A percentile compares a stretch with the other conserved stretches of the same genome.
Conservation (phyloP, 2,797 vertebrate genomes). For the Melanotaenia nigrans region DNA sequence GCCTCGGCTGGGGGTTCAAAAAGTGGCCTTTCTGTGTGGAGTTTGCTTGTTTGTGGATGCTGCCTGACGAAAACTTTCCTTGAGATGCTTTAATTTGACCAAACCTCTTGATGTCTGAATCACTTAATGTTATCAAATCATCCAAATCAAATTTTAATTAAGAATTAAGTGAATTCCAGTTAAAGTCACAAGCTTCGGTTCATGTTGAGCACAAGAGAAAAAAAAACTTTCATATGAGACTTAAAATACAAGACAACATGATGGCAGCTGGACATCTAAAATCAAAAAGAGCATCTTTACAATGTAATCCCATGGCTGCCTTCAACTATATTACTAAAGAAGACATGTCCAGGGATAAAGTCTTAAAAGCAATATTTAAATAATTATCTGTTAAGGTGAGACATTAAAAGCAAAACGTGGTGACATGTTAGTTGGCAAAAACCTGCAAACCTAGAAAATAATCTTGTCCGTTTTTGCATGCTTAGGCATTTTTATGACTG, state of each 20-base stretch:
- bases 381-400: background rate
- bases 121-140: background rate
- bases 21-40: no score
- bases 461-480: background rate
- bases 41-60: no score
- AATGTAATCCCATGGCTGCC: background rate
- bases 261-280: background rate
- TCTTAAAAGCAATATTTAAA: background rate
- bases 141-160: no score
- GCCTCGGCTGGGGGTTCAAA: no score
- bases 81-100: background rate
- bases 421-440: background rate
- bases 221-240: background rate
- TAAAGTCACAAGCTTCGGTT: background rate
- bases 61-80: background rate
- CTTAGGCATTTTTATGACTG: slow-evolving; percentile 2
- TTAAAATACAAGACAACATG: background rate
- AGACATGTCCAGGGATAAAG: background rate
- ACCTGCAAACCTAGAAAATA: background rate
- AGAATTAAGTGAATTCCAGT: background rate
- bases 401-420: background rate
- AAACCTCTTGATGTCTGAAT: background rate
- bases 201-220: background rate
- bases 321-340: background rate
- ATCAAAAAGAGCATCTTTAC: background rate